Evolutionary conservation across 2,888 invertebrate genomes (phyloP).

Genomic region (Smittia aterrima): DNA sequence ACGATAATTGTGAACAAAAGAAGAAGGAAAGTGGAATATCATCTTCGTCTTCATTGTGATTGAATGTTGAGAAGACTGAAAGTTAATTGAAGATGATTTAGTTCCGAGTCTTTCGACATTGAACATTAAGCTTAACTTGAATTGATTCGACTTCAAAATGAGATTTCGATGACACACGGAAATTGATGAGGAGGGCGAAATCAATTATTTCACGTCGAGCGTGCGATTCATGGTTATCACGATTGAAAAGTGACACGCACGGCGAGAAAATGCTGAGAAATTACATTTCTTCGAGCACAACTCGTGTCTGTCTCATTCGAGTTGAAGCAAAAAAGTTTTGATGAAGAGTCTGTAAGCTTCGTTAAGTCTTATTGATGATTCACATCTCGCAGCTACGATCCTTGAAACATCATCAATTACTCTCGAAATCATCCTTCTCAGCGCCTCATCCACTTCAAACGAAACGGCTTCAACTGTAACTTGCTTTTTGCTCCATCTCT

Average conservation of each 20-base stretch:
- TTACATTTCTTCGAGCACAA: not conserved
- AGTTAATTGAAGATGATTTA: no score
- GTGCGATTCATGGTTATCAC: no score
- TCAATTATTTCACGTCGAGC: no score
- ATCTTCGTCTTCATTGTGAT: not conserved
- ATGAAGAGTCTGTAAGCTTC: not conserved
- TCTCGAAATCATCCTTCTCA: not conserved
- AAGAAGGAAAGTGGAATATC: not conserved
- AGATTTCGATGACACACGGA: no score
- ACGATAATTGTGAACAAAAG: not conserved
- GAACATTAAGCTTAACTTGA: no score
- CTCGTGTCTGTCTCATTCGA: not conserved
- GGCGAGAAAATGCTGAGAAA: not conserved
- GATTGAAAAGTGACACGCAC: no score
- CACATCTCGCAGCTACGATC: not conserved
- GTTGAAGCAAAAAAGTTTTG: not conserved
- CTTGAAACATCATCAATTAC: constrained; percentile 20
- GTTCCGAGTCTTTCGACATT: no score
- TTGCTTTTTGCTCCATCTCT: not conserved
- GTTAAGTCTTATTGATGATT: constrained; percentile 15
- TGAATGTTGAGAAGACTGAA: no score
- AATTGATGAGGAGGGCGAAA: no score
- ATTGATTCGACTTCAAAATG: no score
- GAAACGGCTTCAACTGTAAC: not conserved
- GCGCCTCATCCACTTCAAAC: not conserved